Conservation (phyloP, 37 sponge, comb jelly and placozoan species). For the Diacarnus erythraeanus region DNA sequence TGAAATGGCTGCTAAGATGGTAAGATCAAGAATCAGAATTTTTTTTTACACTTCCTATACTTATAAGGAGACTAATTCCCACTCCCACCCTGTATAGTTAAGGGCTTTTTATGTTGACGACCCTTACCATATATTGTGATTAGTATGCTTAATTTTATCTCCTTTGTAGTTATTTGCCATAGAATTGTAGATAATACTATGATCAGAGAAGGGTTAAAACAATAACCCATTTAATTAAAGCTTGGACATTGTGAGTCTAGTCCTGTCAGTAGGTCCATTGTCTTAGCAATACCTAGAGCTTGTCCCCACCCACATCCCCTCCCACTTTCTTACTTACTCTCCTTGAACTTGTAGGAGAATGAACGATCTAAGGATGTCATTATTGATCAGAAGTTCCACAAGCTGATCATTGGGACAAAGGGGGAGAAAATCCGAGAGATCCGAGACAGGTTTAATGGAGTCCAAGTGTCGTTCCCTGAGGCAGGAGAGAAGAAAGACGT, state of each 20-base stretch:
- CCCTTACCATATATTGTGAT: no score
- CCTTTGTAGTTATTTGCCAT: no score
- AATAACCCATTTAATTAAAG: no score
- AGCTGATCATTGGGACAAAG: conserved; percentile 79
- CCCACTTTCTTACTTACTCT: neutral
- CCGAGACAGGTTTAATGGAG: conserved; percentile 63
- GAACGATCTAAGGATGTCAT: conserved; percentile 72
- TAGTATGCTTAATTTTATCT: no score
- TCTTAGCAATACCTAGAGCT: no score
- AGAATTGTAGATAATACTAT: no score
- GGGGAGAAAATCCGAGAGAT: conserved; percentile 84
- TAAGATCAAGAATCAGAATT: conserved; percentile 13
- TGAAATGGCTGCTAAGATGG: conserved; percentile 76
- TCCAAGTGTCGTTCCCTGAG: conserved; percentile 76
- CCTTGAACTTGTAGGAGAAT: conserved; percentile 63
- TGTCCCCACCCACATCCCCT: neutral
- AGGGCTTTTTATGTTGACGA: no score
- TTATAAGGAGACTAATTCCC: conserved; percentile 1
- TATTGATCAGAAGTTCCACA: conserved; percentile 89
- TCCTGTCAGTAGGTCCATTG: no score
- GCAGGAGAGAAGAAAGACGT: conserved; percentile 68
- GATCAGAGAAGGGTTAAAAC: no score
- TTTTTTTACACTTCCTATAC: no score
- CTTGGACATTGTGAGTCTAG: no score
- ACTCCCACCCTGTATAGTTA: neutral